These are phyloP conservation scores for Scolopax mira DNA, from an alignment of 2,113 vertebrate species.

Conservation along the genomic window DNA sequence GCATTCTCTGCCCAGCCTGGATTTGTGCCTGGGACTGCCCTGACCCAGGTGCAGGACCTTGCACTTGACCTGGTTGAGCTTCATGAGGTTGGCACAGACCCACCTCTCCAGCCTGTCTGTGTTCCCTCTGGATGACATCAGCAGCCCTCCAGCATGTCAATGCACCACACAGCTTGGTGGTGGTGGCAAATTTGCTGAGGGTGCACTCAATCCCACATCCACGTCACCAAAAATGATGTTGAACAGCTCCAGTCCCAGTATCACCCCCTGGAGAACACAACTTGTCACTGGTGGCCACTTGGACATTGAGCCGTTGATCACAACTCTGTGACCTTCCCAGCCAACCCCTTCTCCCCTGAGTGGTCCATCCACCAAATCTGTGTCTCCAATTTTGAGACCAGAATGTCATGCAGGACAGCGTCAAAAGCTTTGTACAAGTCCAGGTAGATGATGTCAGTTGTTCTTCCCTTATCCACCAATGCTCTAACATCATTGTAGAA, in stretches of 20 bases:
- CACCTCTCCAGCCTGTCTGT: no score
- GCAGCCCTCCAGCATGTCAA: no score
- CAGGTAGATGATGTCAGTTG: neutral
- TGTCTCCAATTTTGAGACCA: neutral
- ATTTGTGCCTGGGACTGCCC: no score
- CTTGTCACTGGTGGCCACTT: no score
- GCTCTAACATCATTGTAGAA: neutral
- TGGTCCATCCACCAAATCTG: neutral
- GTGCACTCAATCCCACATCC: neutral
- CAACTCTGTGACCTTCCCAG: neutral
- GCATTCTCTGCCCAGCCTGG: no score
- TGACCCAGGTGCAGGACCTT: no score
- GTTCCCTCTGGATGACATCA: no score
- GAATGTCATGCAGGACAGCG: neutral
- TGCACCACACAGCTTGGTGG: neutral
- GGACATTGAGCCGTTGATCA: neutral
- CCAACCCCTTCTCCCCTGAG: neutral
- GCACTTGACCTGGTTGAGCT: no score
- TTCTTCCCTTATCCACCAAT: neutral
- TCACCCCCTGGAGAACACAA: no score
- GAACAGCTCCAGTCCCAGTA: neutral
- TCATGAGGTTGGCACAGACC: no score
- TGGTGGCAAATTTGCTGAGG: neutral
- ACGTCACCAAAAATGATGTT: neutral
- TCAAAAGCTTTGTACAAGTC: neutral